A percentile compares a stretch with the other conserved stretches of the same genome.
phyloP scores from a whole-genome alignment of 2,113 vertebrate species.

The Megalops atlanticus region DNA sequence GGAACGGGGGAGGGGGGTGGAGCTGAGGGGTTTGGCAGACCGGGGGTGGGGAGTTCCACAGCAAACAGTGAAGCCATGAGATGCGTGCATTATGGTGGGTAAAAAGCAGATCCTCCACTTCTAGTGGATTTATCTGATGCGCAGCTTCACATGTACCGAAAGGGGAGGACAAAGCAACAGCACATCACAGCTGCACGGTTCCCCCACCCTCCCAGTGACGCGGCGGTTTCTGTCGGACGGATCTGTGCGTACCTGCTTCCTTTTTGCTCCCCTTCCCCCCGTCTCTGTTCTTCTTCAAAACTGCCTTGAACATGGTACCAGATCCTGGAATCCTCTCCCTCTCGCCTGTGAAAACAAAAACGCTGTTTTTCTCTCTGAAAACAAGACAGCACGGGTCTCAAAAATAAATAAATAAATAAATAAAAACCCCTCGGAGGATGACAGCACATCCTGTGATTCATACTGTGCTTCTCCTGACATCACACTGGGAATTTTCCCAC shows the following conservation, averaged over 20 bases:
- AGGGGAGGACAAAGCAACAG: neutral
- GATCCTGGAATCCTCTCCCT: conserved; percentile 51
- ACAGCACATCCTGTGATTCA: conserved; percentile 46
- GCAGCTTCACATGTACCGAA: no score
- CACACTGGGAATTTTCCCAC: conserved; percentile 63
- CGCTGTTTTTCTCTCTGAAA: conserved; percentile 45
- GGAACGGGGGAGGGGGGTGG: neutral
- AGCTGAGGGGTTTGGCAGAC: neutral
- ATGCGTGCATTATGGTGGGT: neutral
- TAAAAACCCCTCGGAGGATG: conserved; percentile 33
- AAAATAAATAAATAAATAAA: no score
- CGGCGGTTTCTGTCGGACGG: no score
- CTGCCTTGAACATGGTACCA: conserved; percentile 91
- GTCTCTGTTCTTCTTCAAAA: conserved; percentile 95
- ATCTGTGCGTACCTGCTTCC: conserved; percentile 84
- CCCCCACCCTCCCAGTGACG: conserved; percentile 1
- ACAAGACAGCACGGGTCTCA: conserved; percentile 33
- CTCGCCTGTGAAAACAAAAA: conserved; percentile 49
- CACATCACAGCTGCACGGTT: neutral
- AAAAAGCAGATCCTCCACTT: neutral
- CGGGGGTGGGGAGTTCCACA: no score
- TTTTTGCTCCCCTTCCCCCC: conserved; percentile 88
- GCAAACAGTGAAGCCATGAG: neutral
- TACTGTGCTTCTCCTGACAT: conserved; percentile 49
- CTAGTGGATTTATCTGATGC: neutral